phyloP scores from a whole-genome alignment of 2,888 invertebrate genomes.

The Eutolmus rufibarbis region DNA sequence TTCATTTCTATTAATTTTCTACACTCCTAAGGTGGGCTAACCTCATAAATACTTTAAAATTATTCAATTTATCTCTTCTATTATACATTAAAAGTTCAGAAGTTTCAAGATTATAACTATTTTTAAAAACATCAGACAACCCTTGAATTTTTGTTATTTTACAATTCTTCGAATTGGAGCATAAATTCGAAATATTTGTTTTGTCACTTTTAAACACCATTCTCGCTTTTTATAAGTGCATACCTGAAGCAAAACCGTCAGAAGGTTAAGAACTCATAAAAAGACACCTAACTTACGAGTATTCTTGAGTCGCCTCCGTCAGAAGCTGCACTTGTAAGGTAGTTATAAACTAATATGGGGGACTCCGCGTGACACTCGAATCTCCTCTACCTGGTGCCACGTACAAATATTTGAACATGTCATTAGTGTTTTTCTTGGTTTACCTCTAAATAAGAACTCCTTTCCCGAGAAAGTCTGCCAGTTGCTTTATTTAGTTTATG shows the following conservation, averaged over 20 bases:
- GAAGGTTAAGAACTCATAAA: neutral
- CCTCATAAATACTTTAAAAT: too few relatives aligned
- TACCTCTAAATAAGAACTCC: neutral
- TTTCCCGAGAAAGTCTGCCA: neutral
- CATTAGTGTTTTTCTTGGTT: slow-evolving; percentile 10
- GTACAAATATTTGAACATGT: slow-evolving; percentile 12
- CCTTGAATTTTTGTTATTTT: neutral
- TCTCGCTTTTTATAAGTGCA: neutral
- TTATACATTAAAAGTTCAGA: too few relatives aligned
- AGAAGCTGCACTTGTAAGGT: neutral
- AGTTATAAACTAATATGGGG: neutral
- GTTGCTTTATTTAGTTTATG: neutral
- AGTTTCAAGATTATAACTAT: neutral
- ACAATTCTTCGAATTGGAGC: neutral
- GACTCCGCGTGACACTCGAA: slow-evolving; percentile 16
- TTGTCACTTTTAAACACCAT: neutral
- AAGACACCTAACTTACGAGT: neutral
- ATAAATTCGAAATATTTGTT: neutral
- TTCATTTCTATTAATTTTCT: too few relatives aligned
- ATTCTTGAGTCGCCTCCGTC: neutral
- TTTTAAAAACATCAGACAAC: neutral
- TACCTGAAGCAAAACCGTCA: neutral
- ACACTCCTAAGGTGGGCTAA: too few relatives aligned
- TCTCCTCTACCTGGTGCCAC: slow-evolving; percentile 1
- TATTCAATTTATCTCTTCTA: too few relatives aligned